phyloP scores from a whole-genome alignment of 2,888 invertebrate genomes.

The Chesias legatella region DNA sequence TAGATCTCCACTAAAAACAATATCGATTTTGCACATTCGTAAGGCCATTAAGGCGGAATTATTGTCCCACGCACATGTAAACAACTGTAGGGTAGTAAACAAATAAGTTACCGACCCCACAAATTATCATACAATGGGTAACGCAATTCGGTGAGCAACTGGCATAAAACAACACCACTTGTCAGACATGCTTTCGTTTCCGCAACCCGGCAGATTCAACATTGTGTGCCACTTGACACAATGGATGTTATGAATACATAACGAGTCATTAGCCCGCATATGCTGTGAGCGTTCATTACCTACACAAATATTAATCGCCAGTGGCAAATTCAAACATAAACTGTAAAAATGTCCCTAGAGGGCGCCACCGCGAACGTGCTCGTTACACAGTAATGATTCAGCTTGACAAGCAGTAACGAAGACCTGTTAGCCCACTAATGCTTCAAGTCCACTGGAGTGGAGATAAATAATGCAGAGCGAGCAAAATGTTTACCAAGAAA shows the following conservation, averaged over 20 bases:
- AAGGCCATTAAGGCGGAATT: too few relatives aligned
- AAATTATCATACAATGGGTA: conserved; percentile 23
- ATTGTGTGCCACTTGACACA: conserved; percentile 59
- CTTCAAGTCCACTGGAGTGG: too few relatives aligned
- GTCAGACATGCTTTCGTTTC: conserved; percentile 62
- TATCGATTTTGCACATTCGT: too few relatives aligned
- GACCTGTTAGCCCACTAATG: too few relatives aligned
- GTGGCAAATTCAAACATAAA: conserved; percentile 39
- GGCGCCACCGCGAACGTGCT: conserved; percentile 1
- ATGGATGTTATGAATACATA: conserved; percentile 70
- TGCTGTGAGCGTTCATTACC: conserved; percentile 61
- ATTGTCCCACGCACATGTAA: too few relatives aligned
- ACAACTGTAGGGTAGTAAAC: too few relatives aligned
- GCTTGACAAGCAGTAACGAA: conserved; percentile 1
- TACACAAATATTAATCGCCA: conserved; percentile 53
- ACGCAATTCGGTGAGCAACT: conserved; percentile 34
- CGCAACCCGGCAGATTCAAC: conserved; percentile 66
- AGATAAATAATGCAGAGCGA: too few relatives aligned
- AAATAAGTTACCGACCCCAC: not conserved
- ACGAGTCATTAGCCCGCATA: conserved; percentile 66
- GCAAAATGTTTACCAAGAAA: too few relatives aligned
- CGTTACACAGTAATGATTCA: not conserved
- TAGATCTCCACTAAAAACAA: too few relatives aligned
- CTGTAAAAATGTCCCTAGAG: conserved; percentile 27
- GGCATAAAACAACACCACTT: conserved; percentile 44